Evolutionary conservation across 2,888 invertebrate genomes (phyloP).

Genomic region (Lasius fuliginosus): DNA sequence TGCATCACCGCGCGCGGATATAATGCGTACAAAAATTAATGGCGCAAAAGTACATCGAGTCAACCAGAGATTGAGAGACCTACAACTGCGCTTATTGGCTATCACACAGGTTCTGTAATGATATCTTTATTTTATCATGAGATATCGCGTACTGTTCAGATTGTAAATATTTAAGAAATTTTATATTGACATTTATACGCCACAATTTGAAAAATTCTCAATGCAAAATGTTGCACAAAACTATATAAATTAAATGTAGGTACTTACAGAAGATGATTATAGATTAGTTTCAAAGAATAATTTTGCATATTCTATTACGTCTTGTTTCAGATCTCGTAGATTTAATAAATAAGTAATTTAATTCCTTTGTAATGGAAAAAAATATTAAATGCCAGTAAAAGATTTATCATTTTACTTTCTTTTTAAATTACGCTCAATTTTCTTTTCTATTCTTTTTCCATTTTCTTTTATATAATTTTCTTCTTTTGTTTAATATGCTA

Average conservation of each 20-base stretch:
- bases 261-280: not conserved
- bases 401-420: not conserved
- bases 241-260: not conserved
- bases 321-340: not conserved
- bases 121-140: slow-evolving; percentile 21
- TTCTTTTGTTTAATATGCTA: not conserved
- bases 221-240: not conserved
- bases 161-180: slow-evolving; percentile 22
- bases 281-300: not conserved
- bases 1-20: slow-evolving; percentile 61
- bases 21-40: slow-evolving; percentile 65
- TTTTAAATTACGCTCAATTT: not conserved
- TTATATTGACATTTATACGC: not conserved
- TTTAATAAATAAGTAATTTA: not conserved
- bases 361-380: not conserved
- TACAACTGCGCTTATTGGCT: not conserved
- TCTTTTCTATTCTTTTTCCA: not conserved
- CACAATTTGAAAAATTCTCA: not conserved
- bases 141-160: not conserved
- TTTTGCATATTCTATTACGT: not conserved
- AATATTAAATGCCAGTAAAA: not conserved
- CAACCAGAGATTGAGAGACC: slow-evolving; percentile 10
- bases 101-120: slow-evolving; percentile 11
- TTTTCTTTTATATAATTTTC: not conserved
- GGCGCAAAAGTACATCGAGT: slow-evolving; percentile 46